Conservation (phyloP, 2,113 vertebrate species). For the Nematolebias whitei region DNA sequence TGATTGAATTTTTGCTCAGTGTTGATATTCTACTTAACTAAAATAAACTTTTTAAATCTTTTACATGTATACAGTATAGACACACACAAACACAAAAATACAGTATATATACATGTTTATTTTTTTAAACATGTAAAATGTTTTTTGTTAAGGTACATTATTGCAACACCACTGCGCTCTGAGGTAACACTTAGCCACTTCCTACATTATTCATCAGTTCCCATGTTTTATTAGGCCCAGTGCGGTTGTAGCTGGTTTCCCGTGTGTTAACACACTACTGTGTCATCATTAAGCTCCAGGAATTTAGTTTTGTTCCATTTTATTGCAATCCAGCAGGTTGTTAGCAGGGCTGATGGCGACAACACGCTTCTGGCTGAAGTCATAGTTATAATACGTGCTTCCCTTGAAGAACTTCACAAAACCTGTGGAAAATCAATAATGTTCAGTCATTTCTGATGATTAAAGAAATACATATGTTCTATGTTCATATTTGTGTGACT, state of each 20-base stretch:
- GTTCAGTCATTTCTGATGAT: too few species aligned
- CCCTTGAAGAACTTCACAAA: conserved; percentile 65
- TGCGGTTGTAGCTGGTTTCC: conserved; percentile 12
- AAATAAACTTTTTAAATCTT: too few species aligned
- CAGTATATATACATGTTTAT: too few species aligned
- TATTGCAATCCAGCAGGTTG: conserved; percentile 48
- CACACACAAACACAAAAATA: too few species aligned
- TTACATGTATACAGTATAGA: too few species aligned
- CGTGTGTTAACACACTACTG: neutral
- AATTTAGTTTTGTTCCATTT: conserved; percentile 2
- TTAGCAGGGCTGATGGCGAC: conserved; percentile 25
- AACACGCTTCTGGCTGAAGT: conserved; percentile 33
- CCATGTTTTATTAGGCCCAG: neutral
- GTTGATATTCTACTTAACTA: too few species aligned
- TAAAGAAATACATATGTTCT: too few species aligned
- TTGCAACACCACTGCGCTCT: conserved; percentile 24
- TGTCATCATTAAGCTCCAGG: neutral
- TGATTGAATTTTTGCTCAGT: too few species aligned
- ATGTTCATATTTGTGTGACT: too few species aligned
- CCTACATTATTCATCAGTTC: conserved; percentile 16
- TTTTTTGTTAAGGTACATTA: neutral
- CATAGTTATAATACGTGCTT: conserved; percentile 49
- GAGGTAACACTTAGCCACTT: conserved; percentile 42
- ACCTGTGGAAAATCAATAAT: conserved; percentile 33
- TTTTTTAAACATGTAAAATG: neutral